phyloP scores from a whole-genome alignment of 2,888 invertebrate species.

The Ochropleura plecta region DNA sequence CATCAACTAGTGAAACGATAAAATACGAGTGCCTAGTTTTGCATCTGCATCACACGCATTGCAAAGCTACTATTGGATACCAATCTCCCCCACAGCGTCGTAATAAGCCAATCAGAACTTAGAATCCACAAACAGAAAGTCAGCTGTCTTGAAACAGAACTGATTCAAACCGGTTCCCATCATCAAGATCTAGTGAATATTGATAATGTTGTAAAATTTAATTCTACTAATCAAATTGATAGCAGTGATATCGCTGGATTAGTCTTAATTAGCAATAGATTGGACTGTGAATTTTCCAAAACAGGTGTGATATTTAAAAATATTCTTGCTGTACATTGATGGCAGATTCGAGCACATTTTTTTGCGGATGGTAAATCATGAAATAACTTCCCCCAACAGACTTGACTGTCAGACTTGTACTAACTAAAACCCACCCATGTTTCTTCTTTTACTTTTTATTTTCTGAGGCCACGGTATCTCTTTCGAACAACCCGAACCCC shows the following conservation, averaged over 20 bases:
- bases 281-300: background rate
- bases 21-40: background rate
- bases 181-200: conserved; percentile 12
- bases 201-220: background rate
- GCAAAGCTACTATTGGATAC: background rate
- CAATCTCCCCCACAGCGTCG: background rate
- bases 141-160: background rate
- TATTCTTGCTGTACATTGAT: background rate
- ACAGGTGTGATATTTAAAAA: conserved; percentile 3
- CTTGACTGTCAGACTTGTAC: too few species aligned
- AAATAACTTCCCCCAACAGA: too few species aligned
- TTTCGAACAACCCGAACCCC: too few species aligned
- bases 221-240: conserved; percentile 20
- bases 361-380: too few species aligned
- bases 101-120: background rate
- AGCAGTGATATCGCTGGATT: conserved; percentile 6
- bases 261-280: background rate
- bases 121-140: background rate
- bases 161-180: conserved; percentile 18
- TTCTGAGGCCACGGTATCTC: too few species aligned
- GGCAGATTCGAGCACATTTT: too few species aligned
- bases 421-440: too few species aligned
- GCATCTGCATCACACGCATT: conserved; percentile 4
- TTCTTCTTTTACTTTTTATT: too few species aligned
- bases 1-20: background rate